Conservation (phyloP, 2,888 invertebrate genomes). For the Anthophora plumipes region DNA sequence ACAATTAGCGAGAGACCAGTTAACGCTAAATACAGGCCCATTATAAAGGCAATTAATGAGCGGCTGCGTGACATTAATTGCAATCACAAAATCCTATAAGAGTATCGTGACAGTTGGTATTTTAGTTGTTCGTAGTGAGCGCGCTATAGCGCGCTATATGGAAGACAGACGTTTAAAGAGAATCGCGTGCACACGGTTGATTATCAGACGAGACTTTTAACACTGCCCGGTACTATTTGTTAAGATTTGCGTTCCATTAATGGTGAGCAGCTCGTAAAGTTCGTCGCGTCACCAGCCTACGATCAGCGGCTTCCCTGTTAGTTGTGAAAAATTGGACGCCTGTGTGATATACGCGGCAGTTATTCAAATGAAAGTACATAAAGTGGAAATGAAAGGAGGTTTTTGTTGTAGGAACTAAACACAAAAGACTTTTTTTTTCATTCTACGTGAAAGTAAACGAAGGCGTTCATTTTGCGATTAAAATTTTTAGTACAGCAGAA, state of each 20-base stretch:
- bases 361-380: background rate
- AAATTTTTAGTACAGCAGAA: no score
- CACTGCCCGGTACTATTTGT: conserved; percentile 49
- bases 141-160: background rate
- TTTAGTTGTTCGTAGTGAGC: background rate
- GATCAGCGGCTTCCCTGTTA: background rate
- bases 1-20: conserved; percentile 61
- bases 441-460: no score
- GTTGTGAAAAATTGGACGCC: background rate
- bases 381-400: background rate
- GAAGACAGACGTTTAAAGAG: conserved; percentile 1
- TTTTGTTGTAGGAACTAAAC: no score
- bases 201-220: conserved; percentile 43
- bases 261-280: conserved; percentile 12
- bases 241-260: conserved; percentile 64
- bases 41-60: conserved; percentile 76
- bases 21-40: conserved; percentile 70
- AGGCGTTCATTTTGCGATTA: no score
- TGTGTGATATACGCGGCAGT: background rate
- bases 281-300: background rate
- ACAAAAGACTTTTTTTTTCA: background rate
- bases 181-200: conserved; percentile 44
- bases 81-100: conserved; percentile 69
- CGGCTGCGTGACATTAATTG: conserved; percentile 73
- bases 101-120: background rate